Conservation (phyloP, 2,888 invertebrate species). For the Strigamia crassipes region DNA sequence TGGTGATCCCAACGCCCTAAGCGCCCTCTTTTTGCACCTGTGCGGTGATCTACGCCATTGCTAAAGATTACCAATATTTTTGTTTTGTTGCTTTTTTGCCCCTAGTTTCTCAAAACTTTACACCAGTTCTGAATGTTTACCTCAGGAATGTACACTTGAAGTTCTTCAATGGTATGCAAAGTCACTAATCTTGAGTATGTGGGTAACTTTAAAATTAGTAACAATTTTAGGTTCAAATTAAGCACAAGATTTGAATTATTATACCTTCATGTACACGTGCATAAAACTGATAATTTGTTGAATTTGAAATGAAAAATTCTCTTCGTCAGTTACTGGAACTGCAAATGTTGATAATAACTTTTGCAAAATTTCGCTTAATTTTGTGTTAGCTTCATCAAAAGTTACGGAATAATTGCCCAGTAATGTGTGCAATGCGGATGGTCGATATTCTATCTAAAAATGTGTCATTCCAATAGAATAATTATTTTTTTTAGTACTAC, state of each 20-base stretch:
- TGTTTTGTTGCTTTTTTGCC: too few relatives aligned
- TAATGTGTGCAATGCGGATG: background rate
- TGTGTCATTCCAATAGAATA: background rate
- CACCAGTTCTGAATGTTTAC: background rate
- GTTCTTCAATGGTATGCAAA: background rate
- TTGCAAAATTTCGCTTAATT: background rate
- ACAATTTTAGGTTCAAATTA: background rate
- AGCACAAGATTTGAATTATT: background rate
- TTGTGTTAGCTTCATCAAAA: background rate
- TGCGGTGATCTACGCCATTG: too few relatives aligned
- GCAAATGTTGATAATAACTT: background rate
- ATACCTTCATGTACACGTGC: background rate
- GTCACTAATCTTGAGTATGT: background rate
- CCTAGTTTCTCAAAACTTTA: too few relatives aligned
- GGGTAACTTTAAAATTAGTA: background rate
- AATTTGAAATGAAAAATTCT: background rate
- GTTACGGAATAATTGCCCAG: background rate
- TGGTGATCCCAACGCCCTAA: too few relatives aligned
- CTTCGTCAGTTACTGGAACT: background rate
- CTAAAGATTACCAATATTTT: too few relatives aligned
- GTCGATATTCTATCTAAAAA: background rate
- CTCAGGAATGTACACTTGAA: background rate
- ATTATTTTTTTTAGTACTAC: background rate
- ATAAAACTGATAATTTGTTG: background rate
- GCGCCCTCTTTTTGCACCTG: too few relatives aligned